These are phyloP conservation scores for Yasuhikotakia modesta DNA, from an alignment of 2,797 vertebrate genomes.

Conservation along the genomic window DNA sequence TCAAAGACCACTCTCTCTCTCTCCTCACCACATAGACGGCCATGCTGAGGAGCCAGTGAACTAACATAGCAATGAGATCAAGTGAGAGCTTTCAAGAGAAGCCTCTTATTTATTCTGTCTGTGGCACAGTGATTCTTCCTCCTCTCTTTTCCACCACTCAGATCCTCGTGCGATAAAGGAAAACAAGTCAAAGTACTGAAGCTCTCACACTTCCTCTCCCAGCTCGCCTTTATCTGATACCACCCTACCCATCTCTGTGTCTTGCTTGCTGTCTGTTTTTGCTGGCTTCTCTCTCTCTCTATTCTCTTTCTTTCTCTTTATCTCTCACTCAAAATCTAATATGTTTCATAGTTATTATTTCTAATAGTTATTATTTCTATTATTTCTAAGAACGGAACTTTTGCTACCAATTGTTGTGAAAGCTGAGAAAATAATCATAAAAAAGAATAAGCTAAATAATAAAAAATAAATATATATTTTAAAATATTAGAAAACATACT, in stretches of 20 bases:
- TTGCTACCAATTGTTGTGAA: neutral
- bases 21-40: conserved; percentile 38
- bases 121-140: conserved; percentile 53
- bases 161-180: conserved; percentile 60
- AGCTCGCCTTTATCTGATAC: conserved; percentile 39
- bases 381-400: conserved; percentile 49
- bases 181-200: conserved; percentile 62
- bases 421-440: neutral
- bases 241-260: conserved; percentile 35
- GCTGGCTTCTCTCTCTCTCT: conserved; percentile 59
- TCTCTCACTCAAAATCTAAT: conserved; percentile 39
- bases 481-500: neutral
- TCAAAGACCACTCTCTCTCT: conserved; percentile 56
- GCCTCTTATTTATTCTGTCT: conserved; percentile 64
- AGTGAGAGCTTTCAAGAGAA: conserved; percentile 60
- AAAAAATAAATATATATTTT: neutral
- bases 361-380: conserved; percentile 41
- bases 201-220: conserved; percentile 46
- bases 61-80: conserved; percentile 63
- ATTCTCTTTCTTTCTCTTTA: conserved; percentile 47
- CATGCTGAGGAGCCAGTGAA: conserved; percentile 61
- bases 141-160: conserved; percentile 57
- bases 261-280: conserved; percentile 24
- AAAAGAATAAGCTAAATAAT: conserved; percentile 10
- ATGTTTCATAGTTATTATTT: conserved; percentile 20